phyloP scores from a whole-genome alignment of 2,113 vertebrate species.

The Muscicapa adusta region DNA sequence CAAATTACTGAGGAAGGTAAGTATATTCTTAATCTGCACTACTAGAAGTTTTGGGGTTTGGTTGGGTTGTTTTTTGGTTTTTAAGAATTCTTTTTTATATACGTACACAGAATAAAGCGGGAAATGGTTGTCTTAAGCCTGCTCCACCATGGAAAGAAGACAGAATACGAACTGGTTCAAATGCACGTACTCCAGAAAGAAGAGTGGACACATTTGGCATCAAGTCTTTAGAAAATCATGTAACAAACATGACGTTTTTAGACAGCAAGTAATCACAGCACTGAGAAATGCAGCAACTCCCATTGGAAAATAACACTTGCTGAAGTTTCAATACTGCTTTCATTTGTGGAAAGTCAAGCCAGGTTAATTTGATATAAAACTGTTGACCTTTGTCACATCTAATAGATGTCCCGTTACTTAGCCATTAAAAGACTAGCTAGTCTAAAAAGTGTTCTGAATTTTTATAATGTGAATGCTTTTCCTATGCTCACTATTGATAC shows the following conservation, averaged over 20 bases:
- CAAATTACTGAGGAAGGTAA: slow-evolving; percentile 86
- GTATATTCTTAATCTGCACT: background rate
- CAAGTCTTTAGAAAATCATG: slow-evolving; percentile 82
- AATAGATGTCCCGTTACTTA: slow-evolving; percentile 61
- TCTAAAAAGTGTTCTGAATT: slow-evolving; percentile 38
- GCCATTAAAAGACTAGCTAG: slow-evolving; percentile 6
- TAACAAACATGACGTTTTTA: slow-evolving; percentile 81
- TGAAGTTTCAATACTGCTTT: slow-evolving; percentile 54
- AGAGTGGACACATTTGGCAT: slow-evolving; percentile 78
- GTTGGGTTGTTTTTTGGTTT: background rate
- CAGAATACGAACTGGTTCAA: slow-evolving; percentile 71
- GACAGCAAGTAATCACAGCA: slow-evolving; percentile 79
- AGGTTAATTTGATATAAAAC: slow-evolving; percentile 50
- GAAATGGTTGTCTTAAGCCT: slow-evolving; percentile 78
- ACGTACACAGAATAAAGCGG: slow-evolving; percentile 73
- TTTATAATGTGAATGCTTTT: slow-evolving; percentile 59
- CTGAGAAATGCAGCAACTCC: slow-evolving; percentile 33
- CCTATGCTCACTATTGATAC: slow-evolving; percentile 14
- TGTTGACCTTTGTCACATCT: slow-evolving; percentile 61
- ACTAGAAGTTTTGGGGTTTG: background rate
- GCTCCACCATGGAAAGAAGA: slow-evolving; percentile 84
- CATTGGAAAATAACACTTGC: slow-evolving; percentile 13
- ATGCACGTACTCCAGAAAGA: slow-evolving; percentile 71
- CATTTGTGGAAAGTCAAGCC: slow-evolving; percentile 62
- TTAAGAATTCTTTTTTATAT: background rate